These are phyloP conservation scores for Diceros bicornis DNA, from an alignment of 2,797 vertebrate genomes.

Conservation along the genomic window DNA sequence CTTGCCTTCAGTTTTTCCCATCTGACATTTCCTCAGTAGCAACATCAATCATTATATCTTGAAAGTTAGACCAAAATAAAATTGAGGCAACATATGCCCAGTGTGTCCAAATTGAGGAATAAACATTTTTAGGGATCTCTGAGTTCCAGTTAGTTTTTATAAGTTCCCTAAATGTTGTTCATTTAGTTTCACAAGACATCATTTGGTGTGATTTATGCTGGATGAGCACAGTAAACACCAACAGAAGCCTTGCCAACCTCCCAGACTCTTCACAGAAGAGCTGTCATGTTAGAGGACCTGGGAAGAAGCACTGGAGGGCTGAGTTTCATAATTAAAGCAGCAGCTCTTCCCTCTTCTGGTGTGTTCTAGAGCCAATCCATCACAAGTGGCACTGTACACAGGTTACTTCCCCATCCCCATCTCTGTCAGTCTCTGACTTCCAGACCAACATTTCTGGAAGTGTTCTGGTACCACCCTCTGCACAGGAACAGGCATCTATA, in stretches of 20 bases:
- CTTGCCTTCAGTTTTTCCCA: background rate
- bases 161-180: no score
- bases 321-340: accelerated
- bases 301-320: accelerated
- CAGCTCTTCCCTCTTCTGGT: accelerated
- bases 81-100: background rate
- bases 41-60: background rate
- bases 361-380: background rate
- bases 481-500: accelerated
- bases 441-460: accelerated
- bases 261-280: accelerated
- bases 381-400: accelerated
- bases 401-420: no score
- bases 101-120: background rate
- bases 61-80: background rate
- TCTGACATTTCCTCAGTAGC: background rate
- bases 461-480: background rate
- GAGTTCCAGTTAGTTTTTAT: background rate
- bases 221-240: background rate
- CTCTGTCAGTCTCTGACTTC: background rate
- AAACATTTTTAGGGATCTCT: background rate
- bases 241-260: background rate
- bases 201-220: background rate
- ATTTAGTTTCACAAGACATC: background rate
- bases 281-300: accelerated